Conservation (phyloP, 30 jellyfish, hydroid and myxozoan species). For the Cassiopea andromeda region DNA sequence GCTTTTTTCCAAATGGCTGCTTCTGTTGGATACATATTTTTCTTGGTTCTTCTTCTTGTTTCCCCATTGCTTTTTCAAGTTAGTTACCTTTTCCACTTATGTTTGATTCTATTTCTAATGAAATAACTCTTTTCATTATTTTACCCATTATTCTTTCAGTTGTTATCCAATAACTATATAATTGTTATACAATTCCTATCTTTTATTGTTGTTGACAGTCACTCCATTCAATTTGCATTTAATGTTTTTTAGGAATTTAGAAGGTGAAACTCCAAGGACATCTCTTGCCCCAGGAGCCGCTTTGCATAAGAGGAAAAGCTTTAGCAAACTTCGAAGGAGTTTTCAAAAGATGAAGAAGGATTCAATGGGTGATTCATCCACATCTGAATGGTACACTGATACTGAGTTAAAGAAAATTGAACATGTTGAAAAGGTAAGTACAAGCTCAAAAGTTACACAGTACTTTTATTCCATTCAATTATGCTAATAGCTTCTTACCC, state of each 20-base stretch:
- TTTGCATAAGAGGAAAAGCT: conserved; percentile 42
- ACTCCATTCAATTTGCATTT: background rate
- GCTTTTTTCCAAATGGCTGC: too few species aligned
- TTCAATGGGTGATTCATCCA: conserved; percentile 34
- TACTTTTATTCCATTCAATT: too few species aligned
- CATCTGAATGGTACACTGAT: conserved; percentile 71
- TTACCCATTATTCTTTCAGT: too few species aligned
- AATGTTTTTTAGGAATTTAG: conserved; percentile 15
- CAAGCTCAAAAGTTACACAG: background rate
- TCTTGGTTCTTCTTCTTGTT: too few species aligned
- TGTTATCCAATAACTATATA: too few species aligned
- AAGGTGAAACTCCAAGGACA: background rate
- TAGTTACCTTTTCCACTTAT: too few species aligned
- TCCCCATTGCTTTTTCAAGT: too few species aligned
- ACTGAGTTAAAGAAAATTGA: conserved; percentile 70
- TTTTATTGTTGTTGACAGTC: background rate
- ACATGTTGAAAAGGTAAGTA: conserved; percentile 84
- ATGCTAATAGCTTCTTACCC: too few species aligned
- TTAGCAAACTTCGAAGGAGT: conserved; percentile 63
- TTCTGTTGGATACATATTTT: too few species aligned
- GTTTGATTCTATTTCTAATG: too few species aligned
- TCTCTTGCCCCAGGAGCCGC: conserved; percentile 21
- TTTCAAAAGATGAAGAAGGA: conserved; percentile 55
- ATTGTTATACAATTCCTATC: too few species aligned
- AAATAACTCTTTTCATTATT: too few species aligned